These are phyloP conservation scores for Omphaloscelis lunosa DNA, from an alignment of 2,888 invertebrate species.

Conservation along the genomic window DNA sequence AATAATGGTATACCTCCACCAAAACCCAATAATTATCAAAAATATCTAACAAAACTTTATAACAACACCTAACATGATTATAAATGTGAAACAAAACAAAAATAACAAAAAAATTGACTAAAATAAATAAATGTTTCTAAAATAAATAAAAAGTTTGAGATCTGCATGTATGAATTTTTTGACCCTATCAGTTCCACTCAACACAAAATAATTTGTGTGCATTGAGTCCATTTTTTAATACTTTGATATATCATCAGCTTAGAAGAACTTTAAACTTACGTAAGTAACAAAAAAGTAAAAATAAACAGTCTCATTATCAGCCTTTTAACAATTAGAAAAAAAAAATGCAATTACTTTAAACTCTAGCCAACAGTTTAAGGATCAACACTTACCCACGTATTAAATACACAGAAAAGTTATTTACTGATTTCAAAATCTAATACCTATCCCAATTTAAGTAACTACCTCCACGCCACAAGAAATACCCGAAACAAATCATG, in stretches of 20 bases:
- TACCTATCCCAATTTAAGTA: neutral
- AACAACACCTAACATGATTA: conserved; percentile 13
- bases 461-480: neutral
- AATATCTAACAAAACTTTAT: conserved; percentile 5
- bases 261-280: neutral
- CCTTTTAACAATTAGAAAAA: conserved; percentile 12
- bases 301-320: conserved; percentile 12
- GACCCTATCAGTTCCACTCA: neutral
- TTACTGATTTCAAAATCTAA: conserved; percentile 1
- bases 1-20: conserved; percentile 39
- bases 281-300: conserved; percentile 1
- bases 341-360: neutral
- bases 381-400: neutral
- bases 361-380: neutral
- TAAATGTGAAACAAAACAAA: conserved; percentile 11
- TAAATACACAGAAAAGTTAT: neutral
- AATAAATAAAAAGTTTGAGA: conserved; percentile 39
- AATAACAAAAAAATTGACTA: neutral
- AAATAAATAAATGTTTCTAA: conserved; percentile 8
- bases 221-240: neutral
- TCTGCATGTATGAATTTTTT: conserved; percentile 6
- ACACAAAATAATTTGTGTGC: neutral
- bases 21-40: conserved; percentile 20
- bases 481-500: conserved; percentile 3
- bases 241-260: neutral